Percentiles rank a stretch among this genome's conserved stretches.
Evolutionary conservation across 2,797 vertebrate species (phyloP).

Genomic region (Pipistrellus pipistrellus): DNA sequence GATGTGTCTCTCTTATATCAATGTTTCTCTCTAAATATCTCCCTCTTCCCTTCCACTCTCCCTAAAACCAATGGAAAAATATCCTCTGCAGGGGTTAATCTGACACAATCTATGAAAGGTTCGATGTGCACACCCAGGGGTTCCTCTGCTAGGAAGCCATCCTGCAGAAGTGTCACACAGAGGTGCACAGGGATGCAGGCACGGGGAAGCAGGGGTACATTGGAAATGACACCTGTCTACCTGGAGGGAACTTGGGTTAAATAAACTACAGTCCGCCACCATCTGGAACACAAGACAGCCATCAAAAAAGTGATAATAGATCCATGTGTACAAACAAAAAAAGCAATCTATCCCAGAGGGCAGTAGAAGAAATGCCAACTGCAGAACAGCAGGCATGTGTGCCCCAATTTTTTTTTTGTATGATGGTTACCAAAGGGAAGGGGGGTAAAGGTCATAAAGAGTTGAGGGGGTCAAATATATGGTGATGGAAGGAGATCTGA

Average conservation of each 20-base stretch:
- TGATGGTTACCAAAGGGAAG: background rate
- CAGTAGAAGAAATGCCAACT: fast-evolving
- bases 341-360: too few relatives aligned
- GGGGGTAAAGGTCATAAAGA: background rate
- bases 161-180: background rate
- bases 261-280: background rate
- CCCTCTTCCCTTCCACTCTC: too few relatives aligned
- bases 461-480: background rate
- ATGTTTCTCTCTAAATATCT: too few relatives aligned
- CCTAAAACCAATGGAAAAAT: too few relatives aligned
- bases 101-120: background rate
- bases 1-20: too few relatives aligned
- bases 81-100: background rate
- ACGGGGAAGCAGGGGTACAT: background rate
- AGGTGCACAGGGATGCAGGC: fast-evolving
- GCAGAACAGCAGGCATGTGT: fast-evolving
- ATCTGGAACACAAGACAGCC: background rate
- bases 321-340: fast-evolving
- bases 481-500: background rate
- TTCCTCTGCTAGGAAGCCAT: background rate
- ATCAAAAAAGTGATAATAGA: background rate
- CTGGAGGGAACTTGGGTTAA: background rate
- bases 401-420: background rate
- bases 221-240: background rate
- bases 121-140: background rate